Evolutionary conservation across 2,888 invertebrate genomes (phyloP).

Genomic region (Drosophila histrio): DNA sequence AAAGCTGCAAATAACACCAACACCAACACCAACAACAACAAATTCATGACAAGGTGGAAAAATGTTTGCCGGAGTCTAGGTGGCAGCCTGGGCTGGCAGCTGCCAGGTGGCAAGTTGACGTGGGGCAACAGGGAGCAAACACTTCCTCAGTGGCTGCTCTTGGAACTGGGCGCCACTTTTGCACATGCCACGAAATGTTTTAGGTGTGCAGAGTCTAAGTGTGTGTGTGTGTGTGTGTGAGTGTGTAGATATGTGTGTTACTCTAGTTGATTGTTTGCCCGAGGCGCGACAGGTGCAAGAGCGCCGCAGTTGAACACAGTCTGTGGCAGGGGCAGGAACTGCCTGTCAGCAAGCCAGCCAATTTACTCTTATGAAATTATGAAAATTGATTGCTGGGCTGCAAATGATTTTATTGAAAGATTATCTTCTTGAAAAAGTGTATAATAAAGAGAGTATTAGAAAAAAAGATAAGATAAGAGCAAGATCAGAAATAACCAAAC

Average conservation of each 20-base stretch:
- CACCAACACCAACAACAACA: conserved; percentile 28
- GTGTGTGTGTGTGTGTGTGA: conserved; percentile 9
- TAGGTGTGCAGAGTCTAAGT: conserved; percentile 12
- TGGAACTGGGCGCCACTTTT: conserved; percentile 51
- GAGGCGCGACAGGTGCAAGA: conserved; percentile 43
- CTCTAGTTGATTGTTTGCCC: conserved; percentile 67
- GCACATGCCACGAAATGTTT: conserved; percentile 67
- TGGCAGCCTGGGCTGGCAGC: conserved; percentile 23
- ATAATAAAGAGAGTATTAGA: not conserved
- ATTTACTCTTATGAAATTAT: conserved; percentile 70
- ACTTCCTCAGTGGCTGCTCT: conserved; percentile 20
- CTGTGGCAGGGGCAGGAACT: not conserved
- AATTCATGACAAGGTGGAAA: not conserved
- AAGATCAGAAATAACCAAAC: not conserved
- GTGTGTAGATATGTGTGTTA: conserved; percentile 46
- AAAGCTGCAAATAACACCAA: conserved; percentile 70
- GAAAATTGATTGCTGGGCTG: conserved; percentile 56
- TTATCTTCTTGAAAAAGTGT: not conserved
- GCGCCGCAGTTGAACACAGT: not conserved
- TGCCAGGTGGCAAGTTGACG: conserved; percentile 46
- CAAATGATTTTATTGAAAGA: conserved; percentile 31
- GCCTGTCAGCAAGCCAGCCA: conserved; percentile 56
- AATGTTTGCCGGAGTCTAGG: conserved; percentile 52
- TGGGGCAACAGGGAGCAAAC: conserved; percentile 38
- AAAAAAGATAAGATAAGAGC: not conserved